These are phyloP conservation scores for Dromococcyx pavoninus DNA, from an alignment of 2,797 vertebrate species.

Conservation along the genomic window DNA sequence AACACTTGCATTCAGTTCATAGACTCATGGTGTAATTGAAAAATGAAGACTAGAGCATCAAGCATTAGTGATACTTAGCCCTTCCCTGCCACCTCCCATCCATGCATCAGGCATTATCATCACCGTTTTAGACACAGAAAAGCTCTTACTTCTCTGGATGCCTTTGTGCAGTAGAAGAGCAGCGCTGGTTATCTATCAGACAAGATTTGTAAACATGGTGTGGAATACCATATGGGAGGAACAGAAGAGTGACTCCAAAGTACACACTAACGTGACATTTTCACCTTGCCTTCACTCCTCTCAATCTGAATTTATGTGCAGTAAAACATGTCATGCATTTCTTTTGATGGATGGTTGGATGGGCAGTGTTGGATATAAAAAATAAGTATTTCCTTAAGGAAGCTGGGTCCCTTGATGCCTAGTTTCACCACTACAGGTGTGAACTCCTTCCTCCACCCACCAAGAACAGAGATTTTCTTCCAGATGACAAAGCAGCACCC, in stretches of 20 bases:
- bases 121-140: neutral
- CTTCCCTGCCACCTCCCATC: neutral
- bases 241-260: neutral
- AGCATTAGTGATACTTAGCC: neutral
- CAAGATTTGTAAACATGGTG: neutral
- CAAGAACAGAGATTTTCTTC: neutral
- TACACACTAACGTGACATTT: neutral
- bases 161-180: neutral
- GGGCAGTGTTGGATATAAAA: neutral
- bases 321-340: neutral
- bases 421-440: neutral
- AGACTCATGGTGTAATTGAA: neutral
- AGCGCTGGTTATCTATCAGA: neutral
- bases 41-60: neutral
- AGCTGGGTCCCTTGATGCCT: neutral
- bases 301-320: neutral
- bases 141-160: neutral
- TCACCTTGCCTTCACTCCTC: neutral
- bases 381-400: neutral
- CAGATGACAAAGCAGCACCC: neutral
- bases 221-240: neutral
- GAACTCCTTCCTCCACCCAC: neutral
- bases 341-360: neutral
- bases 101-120: neutral
- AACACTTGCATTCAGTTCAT: neutral